phyloP scores from a whole-genome alignment of 2,888 invertebrate genomes.

The Drosophila borborema region DNA sequence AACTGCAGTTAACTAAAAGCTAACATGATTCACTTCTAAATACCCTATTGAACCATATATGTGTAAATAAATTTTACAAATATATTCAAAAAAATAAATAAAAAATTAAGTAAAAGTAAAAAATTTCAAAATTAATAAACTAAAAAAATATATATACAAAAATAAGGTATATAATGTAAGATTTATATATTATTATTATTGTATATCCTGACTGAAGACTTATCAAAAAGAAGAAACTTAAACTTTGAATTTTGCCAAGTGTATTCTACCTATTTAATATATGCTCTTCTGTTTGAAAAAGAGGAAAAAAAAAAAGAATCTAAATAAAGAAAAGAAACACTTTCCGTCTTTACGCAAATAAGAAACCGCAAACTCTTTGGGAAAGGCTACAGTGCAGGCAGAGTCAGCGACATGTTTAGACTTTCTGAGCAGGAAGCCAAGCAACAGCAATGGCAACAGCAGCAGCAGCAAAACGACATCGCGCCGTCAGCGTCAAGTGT shows the following conservation, averaged over 20 bases:
- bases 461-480: constrained; percentile 14
- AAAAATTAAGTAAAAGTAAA: too few relatives aligned
- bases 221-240: background rate
- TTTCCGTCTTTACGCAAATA: constrained; percentile 69
- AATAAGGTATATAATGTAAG: too few relatives aligned
- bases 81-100: too few relatives aligned
- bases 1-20: background rate
- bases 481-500: constrained; percentile 50
- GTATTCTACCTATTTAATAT: background rate
- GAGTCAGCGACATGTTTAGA: constrained; percentile 69
- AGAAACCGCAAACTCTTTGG: constrained; percentile 64
- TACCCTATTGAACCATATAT: constrained; percentile 22
- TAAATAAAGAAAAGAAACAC: constrained; percentile 60
- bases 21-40: constrained; percentile 12
- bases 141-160: too few relatives aligned
- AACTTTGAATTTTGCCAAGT: background rate
- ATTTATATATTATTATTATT: background rate
- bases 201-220: background rate
- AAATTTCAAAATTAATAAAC: too few relatives aligned
- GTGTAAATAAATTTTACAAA: too few relatives aligned
- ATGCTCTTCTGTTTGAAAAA: constrained; percentile 5
- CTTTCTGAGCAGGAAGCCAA: constrained; percentile 74
- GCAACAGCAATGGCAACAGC: constrained; percentile 42
- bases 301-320: constrained; percentile 7
- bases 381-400: constrained; percentile 52